phyloP scores from a whole-genome alignment of 2,888 invertebrate genomes.

The Dioctria linearis region DNA sequence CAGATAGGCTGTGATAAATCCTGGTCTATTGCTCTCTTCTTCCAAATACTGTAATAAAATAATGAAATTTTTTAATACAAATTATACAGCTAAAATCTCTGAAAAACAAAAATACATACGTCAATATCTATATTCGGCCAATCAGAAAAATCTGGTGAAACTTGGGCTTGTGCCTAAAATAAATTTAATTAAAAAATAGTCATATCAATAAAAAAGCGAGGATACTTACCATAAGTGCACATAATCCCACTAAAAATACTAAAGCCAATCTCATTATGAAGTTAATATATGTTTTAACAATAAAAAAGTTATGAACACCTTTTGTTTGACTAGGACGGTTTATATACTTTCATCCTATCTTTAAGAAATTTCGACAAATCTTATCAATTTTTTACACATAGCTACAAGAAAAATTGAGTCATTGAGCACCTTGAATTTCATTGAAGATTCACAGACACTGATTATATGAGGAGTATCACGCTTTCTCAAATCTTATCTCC shows the following conservation, averaged over 20 bases:
- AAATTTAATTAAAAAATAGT: background rate
- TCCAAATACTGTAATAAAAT: slow-evolving; percentile 1
- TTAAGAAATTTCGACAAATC: background rate
- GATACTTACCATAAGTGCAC: slow-evolving; percentile 2
- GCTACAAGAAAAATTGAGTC: background rate
- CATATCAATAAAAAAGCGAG: too few relatives aligned
- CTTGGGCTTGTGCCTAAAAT: slow-evolving; percentile 17
- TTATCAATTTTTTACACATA: background rate
- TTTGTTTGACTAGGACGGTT: background rate
- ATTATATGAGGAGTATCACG: background rate
- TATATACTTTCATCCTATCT: background rate
- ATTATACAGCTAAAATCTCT: background rate
- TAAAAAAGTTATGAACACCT: background rate
- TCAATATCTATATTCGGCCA: background rate
- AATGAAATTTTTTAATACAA: background rate
- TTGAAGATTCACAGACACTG: background rate
- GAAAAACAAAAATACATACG: background rate
- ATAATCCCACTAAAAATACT: background rate
- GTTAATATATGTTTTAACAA: background rate
- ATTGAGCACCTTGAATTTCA: background rate
- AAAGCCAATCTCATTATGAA: slow-evolving; percentile 14
- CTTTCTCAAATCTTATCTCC: too few relatives aligned
- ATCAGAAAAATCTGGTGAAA: background rate
- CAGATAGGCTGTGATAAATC: background rate
- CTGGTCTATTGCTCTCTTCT: background rate